Conservation (phyloP, 2,888 invertebrate species). For the Drosophila prostipennis region DNA sequence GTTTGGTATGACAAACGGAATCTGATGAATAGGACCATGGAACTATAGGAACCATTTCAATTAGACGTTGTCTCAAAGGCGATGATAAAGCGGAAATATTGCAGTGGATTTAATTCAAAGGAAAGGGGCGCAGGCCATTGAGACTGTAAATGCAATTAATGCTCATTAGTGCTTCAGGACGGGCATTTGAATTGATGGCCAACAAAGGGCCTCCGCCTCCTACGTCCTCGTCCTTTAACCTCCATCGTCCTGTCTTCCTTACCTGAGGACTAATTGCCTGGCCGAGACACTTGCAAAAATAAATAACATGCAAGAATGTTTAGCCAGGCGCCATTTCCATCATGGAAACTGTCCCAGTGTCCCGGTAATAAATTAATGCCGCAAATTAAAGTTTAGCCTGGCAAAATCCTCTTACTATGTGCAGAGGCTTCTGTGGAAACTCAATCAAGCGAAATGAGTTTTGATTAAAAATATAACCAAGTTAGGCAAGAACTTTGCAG, state of each 20-base stretch:
- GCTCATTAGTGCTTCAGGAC: conserved; percentile 33
- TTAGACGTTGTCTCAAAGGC: neutral
- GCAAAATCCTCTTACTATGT: conserved; percentile 1
- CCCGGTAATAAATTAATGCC: conserved; percentile 27
- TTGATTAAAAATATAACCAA: conserved; percentile 71
- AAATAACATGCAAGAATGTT: conserved; percentile 28
- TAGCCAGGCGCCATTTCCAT: conserved; percentile 17
- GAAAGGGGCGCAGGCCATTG: neutral
- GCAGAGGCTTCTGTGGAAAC: conserved; percentile 44
- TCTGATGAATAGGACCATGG: neutral
- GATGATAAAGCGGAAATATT: conserved; percentile 3
- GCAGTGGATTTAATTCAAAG: conserved; percentile 24
- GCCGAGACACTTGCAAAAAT: conserved; percentile 36
- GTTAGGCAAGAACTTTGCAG: conserved; percentile 52
- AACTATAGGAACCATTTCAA: conserved; percentile 3
- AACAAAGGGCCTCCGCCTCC: neutral
- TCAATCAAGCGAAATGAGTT: conserved; percentile 70
- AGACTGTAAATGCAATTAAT: conserved; percentile 35
- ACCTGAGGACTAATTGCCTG: conserved; percentile 24
- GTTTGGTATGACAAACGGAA: neutral
- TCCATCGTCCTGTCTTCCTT: neutral
- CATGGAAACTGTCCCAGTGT: conserved; percentile 26
- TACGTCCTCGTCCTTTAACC: neutral
- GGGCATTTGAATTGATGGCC: conserved; percentile 34
- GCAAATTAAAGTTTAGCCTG: conserved; percentile 34